Evolutionary conservation across 2,113 vertebrate species (phyloP), one percentile per base, ranked within the genome.

Genomic region (Dissostichus mawsoni): DNA sequence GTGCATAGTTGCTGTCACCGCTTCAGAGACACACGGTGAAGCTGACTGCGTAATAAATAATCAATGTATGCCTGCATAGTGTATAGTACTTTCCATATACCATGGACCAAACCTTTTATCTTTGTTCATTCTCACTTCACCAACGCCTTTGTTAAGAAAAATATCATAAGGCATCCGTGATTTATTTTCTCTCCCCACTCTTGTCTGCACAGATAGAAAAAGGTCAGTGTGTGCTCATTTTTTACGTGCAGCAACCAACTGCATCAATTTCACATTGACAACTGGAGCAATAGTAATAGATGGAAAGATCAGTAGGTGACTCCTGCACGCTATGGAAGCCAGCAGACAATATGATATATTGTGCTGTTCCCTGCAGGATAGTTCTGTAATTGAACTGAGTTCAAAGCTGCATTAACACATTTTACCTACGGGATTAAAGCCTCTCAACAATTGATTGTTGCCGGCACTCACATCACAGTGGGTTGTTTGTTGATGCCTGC

Each of bases 371-470:
- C 17, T 20, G 47, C 10, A 1, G 18, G 13, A 14, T 73, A 8
- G n/a, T 20, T 25, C 14, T 36, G 33, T 73, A 20, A 69, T 6
- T 45, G 52, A 74, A 52, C 20, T 47, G 5, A 48, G 14, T 65
- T 52, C 11, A 29, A 41, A 17, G 17, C 53, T 55, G 23, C 36
- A 65, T 67, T 20, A 23, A 57, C 57, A 69, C 56, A 62, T 71
- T 75, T 66, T n/a, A 5, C 5, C 13, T 16, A 1, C 47, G 3
- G 8, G 17, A 17, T 75, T 48, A 18, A 55, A 67, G 8, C 11
- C 11, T 11, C 17, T 55, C 58, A 8, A 8, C 52, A 13, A 4
- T 41, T 8, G 55, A 5, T 33, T 51, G 11, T 9, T 20, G 44
- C 64, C 57, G 63, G 25, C 63, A 5, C 11, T n/a, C n/a, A 56